Evolutionary conservation across 1,140 invertebrate genomes (phyloP), one percentile per base, ranked within the genome.

Genomic region (Drosophila pandora): DNA sequence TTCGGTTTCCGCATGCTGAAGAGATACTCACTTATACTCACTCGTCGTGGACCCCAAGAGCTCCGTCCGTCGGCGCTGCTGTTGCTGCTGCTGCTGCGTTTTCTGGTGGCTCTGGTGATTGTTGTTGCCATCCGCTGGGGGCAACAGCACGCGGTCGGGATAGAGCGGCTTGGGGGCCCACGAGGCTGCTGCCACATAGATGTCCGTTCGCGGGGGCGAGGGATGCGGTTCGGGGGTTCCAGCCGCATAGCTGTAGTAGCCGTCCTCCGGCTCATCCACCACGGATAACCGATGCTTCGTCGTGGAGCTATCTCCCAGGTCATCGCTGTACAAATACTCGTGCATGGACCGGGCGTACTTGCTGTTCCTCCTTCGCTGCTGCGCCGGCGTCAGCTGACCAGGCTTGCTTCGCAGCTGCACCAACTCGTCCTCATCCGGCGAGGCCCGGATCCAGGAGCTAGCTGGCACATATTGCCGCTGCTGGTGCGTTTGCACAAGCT

Each of bases 141-240:
- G 82, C 70, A 90, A 58, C 61, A 87, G 56, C 28, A 91, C 88
- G 49, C 85, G 85, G 57, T 90, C 84, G 58, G 90, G 81, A 92
- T 93, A 91, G 76, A 84, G 88, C 90, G 94, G 94, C 92, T 94
- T 94, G 90, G 93, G 92, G 71, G 94, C 93, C 94, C 94, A 94
- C 75, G 93, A 93, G 72, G 93, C 92, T 78, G 94, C 91, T 49
- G 93, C 92, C 68, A 93, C 92, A 84, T 94, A 93, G 47, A 94
- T 92, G 56, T 94, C 88, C 77, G 90, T 91, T 50, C 71, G 56
- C 37, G 77, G 72, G 1, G 76, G 65, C 39, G 81, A 64, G 2
- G 72, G 59, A 2, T 57, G 72, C 3, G 80, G 67, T 25, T 90
- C 90, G 2, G 85, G 85, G 32, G 90, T 88, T 8, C 82, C 87